These are phyloP conservation scores for Tineola bisselliella DNA, from an alignment of 2,888 invertebrate genomes.

Conservation along the genomic window DNA sequence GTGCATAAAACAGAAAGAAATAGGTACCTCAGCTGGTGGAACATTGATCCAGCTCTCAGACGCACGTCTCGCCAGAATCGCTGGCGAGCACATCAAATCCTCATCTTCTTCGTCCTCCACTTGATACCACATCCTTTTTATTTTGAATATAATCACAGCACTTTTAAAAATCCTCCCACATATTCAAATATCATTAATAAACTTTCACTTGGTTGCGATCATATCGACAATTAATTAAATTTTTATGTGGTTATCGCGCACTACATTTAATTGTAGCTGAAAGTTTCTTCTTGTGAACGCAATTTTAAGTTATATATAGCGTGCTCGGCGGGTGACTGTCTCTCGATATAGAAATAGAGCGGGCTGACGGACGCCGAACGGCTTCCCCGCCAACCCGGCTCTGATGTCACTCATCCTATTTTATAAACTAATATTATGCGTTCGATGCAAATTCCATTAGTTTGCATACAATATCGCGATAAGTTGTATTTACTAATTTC, in stretches of 20 bases:
- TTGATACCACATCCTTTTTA: conserved; percentile 80
- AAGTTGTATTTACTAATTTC: too few relatives aligned
- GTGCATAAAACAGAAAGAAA: not conserved
- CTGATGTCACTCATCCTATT: not conserved
- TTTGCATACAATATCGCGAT: too few relatives aligned
- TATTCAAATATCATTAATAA: not conserved
- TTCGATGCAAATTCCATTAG: not conserved
- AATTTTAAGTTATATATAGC: conserved; percentile 37
- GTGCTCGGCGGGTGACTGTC: conserved; percentile 55
- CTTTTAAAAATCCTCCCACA: not conserved
- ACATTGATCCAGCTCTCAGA: conserved; percentile 92
- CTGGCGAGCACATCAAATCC: conserved; percentile 87
- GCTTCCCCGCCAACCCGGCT: conserved; percentile 16
- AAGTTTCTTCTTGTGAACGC: conserved; percentile 15
- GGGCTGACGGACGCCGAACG: conserved; percentile 35
- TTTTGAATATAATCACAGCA: conserved; percentile 12
- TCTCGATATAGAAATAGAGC: conserved; percentile 67
- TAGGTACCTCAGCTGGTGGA: conserved; percentile 83
- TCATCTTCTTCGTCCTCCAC: conserved; percentile 81
- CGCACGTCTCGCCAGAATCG: conserved; percentile 84
- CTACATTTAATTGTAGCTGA: not conserved
- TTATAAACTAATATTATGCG: not conserved
- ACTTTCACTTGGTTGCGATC: not conserved
- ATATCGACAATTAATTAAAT: not conserved
- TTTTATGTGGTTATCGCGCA: not conserved